Base-by-base conservation (phyloP, 2,797 vertebrate species). In the Lepus townsendii region DNA sequence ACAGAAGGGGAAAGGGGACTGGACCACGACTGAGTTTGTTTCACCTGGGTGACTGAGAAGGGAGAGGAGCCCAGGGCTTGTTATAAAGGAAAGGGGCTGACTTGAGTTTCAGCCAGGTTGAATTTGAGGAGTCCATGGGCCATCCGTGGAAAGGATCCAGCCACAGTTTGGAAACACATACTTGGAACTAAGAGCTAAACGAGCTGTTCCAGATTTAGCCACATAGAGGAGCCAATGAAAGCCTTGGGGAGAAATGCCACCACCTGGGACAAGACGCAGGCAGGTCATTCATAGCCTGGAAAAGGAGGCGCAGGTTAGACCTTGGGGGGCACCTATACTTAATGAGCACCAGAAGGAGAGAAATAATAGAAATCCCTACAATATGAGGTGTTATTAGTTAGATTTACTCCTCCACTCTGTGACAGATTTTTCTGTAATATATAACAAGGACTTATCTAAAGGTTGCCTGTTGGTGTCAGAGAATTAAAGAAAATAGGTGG, bases 341-440 rank as follows among this genome's bases (percentile, higher is more conserved):
- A 90, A 73, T 88, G 8, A 90, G 75, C 50, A 82, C 2, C 3
- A 50, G 69, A 87, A 54, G 52, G 85, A 88, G 60, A 65, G 30
- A 96, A 95, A 78, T 32, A 65, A 77, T 47, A n/a, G 8, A 79
- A 77, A 5, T 66, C 90, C n/a, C 85, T 80, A 82, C 27, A 89
- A 26, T 68, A 24, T 24, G 12, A 19, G 12, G 12, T 32, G 11
- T 35, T 5, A 52, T 22, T 60, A 73, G 30, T 95, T 86, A 83
- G 26, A 60, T 69, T 60, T 57, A 52, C 10, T 19, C 27, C 30
- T 72, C 26, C 19, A 24, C 9, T 71, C 26, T 24, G 11, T 65
- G 50, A 69, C 62, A 50, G 63, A 80, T 72, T 89, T 76, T 80
- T 90, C 60, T 88, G 76, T 88, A 73, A 79, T 50, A 65, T 0